Evolutionary conservation across 2,888 invertebrate genomes (phyloP), one percentile per base, ranked within the genome.

Genomic region (Marronus borbonicus): DNA sequence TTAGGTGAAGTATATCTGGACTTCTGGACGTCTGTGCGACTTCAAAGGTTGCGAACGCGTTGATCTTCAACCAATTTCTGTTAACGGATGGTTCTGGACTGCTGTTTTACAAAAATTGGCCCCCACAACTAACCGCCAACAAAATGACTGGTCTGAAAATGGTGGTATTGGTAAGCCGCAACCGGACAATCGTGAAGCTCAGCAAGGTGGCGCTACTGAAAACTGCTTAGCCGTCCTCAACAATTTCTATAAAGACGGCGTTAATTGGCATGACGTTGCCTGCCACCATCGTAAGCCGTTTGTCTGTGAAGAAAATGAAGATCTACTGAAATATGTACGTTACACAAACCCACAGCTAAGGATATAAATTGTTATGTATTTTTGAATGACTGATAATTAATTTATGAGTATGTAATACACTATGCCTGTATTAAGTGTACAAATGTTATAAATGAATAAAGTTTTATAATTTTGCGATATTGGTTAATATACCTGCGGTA

Each of bases 61-160:
- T 44, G 97, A 97, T 87, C 90, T 97, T 83, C 93, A 95, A 83
- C 97, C 97, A 50, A 91, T 93, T 81, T 91, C 92, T 76, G 88
- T 96, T 81, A 96, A 96, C 86, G 97, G 97, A 55, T 97, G 97
- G 97, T 97, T 97, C 92, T 97, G 96, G 96, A 96, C 96, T 28
- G 96, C 95, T 52, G 95, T 93, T 84, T 92, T 95, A 76, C 95
- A 94, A 89, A 96, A 96, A 88, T 89, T 97, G 84, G 95, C 96
- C 0, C 95, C 96, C 68, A 94, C 95, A 76, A 94, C 92, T 77
- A 93, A 95, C 89, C 92, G 96, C 74, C 91, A 92, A 76, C 95
- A 96, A 86, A 96, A 95, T 88, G 96, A 96, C 89, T 96, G 96
- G 96, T 96, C 96, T 52, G 94, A 94, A 86, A 93, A 91, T 82